These are phyloP conservation scores for Drosophila subsilvestris DNA, from an alignment of 2,888 invertebrate genomes.

Conservation along the genomic window DNA sequence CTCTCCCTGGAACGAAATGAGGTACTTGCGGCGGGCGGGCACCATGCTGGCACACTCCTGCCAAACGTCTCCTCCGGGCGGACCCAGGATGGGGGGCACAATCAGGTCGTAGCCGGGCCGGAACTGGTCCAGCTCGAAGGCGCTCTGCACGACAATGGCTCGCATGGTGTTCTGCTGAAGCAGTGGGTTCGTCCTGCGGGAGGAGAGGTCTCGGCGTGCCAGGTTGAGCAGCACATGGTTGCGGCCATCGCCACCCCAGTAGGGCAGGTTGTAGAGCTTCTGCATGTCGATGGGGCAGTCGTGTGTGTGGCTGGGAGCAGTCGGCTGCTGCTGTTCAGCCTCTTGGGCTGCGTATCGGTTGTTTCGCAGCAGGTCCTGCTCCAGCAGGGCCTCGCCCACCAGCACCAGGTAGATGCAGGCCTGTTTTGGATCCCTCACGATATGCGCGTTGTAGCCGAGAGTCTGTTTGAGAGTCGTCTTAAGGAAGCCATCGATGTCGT, in stretches of 20 bases:
- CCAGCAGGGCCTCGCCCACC: constrained; percentile 90
- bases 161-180: constrained; percentile 91
- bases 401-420: constrained; percentile 95
- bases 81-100: constrained; percentile 93
- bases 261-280: constrained; percentile 89
- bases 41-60: constrained; percentile 93
- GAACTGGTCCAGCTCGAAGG: constrained; percentile 88
- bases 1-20: constrained; percentile 92
- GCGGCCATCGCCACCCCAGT: constrained; percentile 97
- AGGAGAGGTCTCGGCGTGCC: constrained; percentile 89
- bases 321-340: constrained; percentile 60
- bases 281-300: constrained; percentile 84
- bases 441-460: constrained; percentile 93
- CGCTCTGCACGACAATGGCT: constrained; percentile 94
- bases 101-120: constrained; percentile 93
- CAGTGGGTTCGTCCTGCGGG: constrained; percentile 89
- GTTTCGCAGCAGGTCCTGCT: constrained; percentile 84
- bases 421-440: constrained; percentile 91
- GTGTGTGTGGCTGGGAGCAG: constrained; percentile 36
- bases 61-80: constrained; percentile 96
- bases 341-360: constrained; percentile 83
- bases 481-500: constrained; percentile 92
- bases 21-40: constrained; percentile 93
- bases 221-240: constrained; percentile 95
- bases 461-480: constrained; percentile 93